Base-by-base conservation (phyloP, 1,140 invertebrate genomes). In the Orchestia grillus region DNA sequence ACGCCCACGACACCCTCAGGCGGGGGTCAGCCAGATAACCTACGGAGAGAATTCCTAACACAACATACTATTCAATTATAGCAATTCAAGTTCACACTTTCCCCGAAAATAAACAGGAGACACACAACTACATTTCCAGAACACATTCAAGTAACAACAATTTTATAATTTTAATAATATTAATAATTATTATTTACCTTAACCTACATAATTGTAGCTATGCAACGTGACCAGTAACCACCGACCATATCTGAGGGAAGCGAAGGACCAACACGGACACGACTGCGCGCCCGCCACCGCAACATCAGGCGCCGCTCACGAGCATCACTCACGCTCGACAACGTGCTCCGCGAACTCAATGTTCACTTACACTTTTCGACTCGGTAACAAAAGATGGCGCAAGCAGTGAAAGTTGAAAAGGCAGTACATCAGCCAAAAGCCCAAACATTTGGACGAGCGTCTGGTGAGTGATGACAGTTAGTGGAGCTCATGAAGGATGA, bases 211-310 rank as follows among this genome's bases (percentile, higher is more conserved):
- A 90, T 90, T 8, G 41, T 90, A 90, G 88, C 88, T 90, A 90
- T 90, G 88, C 43, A 90, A 90, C n/a, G 88, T 90, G 88, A 44
- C 88, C 88, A 90, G 88, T 90, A 42, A 90, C 88, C 88, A 90
- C 88, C 88, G 88, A 90, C 88, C 88, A 90, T 90, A 90, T 90
- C 88, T 42, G n/a, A 90, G 88, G 28, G 88, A 90, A 90, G 88
- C n/a, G 36, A 44, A 90, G 88, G 88, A 41, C 88, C 15, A 90
- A 90, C 88, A 90, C 43, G 41, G 36, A 90, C 41, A 42, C 88
- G 88, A 90, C 88, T 90, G 88, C 62, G 36, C 11, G 28, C 3
- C 62, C 62, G 62, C 62, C 1, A 77, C 62, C 62, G 28, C 62
- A 77, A 77, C 62, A 77, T 36, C 11, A 77, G 62, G 28, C 62